A percentile compares a stretch with the other conserved stretches of the same genome.
These are phyloP conservation scores for Callopanchax toddi DNA, from an alignment of 2,113 vertebrate species.

Conservation along the genomic window DNA sequence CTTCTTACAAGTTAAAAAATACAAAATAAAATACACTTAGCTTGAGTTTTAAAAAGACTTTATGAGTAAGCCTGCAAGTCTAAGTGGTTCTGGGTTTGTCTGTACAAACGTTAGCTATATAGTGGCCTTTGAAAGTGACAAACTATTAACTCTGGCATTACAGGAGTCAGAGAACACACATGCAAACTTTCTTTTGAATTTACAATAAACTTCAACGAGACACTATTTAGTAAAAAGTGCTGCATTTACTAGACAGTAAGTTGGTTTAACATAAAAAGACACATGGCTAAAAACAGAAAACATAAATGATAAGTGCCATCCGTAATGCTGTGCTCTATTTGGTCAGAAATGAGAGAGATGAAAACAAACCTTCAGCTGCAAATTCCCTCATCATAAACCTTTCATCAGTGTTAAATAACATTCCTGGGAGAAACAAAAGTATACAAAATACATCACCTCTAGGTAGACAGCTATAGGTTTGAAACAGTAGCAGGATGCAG, in stretches of 20 bases:
- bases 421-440: constrained; percentile 6
- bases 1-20: constrained; percentile 74
- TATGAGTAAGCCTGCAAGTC: constrained; percentile 56
- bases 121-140: constrained; percentile 8
- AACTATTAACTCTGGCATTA: constrained; percentile 12
- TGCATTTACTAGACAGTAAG: constrained; percentile 16
- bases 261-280: constrained; percentile 25
- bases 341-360: constrained; percentile 24
- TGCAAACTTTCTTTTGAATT: constrained; percentile 6
- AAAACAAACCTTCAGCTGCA: constrained; percentile 14
- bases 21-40: constrained; percentile 82
- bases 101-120: constrained; percentile 56
- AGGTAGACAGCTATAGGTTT: background rate
- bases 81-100: constrained; percentile 66
- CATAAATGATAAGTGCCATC: constrained; percentile 17
- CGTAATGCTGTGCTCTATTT: constrained; percentile 35
- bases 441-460: no score
- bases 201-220: constrained; percentile 35
- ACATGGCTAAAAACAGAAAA: background rate
- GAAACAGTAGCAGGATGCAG: background rate
- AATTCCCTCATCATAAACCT: constrained; percentile 24
- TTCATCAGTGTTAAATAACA: background rate
- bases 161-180: constrained; percentile 27
- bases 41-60: constrained; percentile 82
- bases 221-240: constrained; percentile 10